Base-by-base conservation (phyloP, 2,113 vertebrate species). In the Chloropsis cyanopogon region DNA sequence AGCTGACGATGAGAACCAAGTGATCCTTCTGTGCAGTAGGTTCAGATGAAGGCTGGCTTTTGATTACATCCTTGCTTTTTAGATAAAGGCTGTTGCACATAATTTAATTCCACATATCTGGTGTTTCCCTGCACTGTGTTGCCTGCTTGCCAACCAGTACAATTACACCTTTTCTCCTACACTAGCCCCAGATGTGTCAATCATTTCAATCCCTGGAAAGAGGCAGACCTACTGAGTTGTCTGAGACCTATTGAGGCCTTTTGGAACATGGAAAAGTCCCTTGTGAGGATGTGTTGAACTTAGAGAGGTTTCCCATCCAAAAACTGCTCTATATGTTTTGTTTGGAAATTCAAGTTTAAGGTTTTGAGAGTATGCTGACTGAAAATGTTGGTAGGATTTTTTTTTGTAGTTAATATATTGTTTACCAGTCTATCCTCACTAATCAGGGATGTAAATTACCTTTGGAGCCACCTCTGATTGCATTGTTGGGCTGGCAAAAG, bases 241-340 rank as follows among this genome's bases (percentile, higher is more conserved):
- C 28, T 49, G 37, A 80, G 73, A 79, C 46, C 31, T 39, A 2
- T 2, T 39, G 57, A 75, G n/a, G 72, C 49, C 49, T 76, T 76
- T 11, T 14, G 37, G 50, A 76, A 44, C 15, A 4, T 4, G 10
- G 37, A 79, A 13, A n/a, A 69, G 28, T 75, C 23, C 8, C 10
- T 37, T 69, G 19, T 63, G 78, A 57, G 63, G 42, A n/a, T 8
- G 0, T 80, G 29, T 44, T 85, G 68, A 60, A 61, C 46, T 50
- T 53, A 7, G 4, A 59, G 31, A 66, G 29, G 6, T 59, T 80
- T 89, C 29, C 61, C 0, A 0, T 64, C n/a, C 0, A 0, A 60
- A 68, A 79, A 7, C 57, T 42, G 1, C 47, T 79, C 50, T 17
- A 2, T 29, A 4, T 25, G 22, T 82, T 90, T 77, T 0, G 0